phyloP scores from a whole-genome alignment of 2,888 invertebrate species.

The Balanococcus diminutus region DNA sequence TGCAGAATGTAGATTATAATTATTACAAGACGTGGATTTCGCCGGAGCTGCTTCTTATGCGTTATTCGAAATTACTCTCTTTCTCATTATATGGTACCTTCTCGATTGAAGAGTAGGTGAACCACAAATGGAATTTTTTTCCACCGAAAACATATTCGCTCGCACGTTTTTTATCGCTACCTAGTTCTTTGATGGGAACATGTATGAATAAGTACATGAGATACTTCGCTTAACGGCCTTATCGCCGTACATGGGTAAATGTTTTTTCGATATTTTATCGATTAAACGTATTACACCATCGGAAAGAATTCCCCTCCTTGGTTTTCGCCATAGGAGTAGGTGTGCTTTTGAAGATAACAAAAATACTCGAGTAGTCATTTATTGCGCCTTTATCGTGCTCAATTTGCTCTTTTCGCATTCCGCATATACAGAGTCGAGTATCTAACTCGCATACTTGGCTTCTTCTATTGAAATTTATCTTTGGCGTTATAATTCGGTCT shows the following conservation, averaged over 20 bases:
- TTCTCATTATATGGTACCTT: background rate
- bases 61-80: background rate
- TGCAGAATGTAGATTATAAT: slow-evolving; percentile 9
- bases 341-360: background rate
- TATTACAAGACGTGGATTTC: background rate
- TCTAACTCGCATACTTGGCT: background rate
- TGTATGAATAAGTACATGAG: background rate
- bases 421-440: background rate
- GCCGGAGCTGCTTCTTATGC: background rate
- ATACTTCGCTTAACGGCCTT: background rate
- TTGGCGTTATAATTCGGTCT: background rate
- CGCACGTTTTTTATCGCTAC: background rate
- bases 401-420: background rate
- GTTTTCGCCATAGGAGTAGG: background rate
- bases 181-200: background rate
- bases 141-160: background rate
- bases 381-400: background rate
- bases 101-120: background rate
- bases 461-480: background rate
- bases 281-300: background rate
- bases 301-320: background rate
- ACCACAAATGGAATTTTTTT: background rate
- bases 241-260: background rate
- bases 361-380: background rate
- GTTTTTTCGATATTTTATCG: slow-evolving; percentile 14